Percentiles rank a stretch among this genome's conserved stretches.
These are phyloP conservation scores for Varecia variegata DNA, from an alignment of 2,797 vertebrate species.

Conservation along the genomic window DNA sequence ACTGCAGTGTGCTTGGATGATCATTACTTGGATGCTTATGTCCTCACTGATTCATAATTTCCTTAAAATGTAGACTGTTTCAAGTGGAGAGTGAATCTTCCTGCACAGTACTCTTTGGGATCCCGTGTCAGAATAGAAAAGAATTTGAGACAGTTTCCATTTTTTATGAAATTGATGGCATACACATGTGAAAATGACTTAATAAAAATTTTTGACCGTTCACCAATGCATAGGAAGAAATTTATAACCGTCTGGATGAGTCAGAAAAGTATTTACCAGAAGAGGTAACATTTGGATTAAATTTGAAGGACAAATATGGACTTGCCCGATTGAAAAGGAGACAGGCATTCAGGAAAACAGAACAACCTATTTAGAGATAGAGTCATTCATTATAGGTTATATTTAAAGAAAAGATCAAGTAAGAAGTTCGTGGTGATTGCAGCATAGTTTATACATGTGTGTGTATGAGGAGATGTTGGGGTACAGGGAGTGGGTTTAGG, in stretches of 20 bases:
- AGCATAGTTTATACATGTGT: neutral
- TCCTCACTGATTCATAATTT: neutral
- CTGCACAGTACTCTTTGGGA: neutral
- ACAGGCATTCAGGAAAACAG: neutral
- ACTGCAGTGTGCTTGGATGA: neutral
- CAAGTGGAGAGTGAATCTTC: neutral
- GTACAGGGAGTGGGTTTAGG: neutral
- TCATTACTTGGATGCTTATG: neutral
- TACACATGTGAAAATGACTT: neutral
- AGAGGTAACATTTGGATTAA: conserved; percentile 31
- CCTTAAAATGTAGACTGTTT: neutral
- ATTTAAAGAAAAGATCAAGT: neutral
- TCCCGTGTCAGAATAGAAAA: neutral
- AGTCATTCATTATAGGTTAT: neutral
- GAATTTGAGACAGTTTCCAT: neutral
- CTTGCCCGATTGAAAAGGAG: neutral
- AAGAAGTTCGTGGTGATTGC: neutral
- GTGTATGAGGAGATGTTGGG: too few species aligned
- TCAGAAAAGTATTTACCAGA: neutral
- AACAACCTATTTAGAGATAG: neutral
- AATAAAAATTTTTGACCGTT: neutral
- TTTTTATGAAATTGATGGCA: neutral
- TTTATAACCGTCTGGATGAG: neutral
- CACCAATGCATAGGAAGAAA: neutral
- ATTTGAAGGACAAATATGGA: conserved; percentile 15